These are phyloP conservation scores for Diplogasteroides magnus DNA, from an alignment of 1,140 invertebrate genomes.

Conservation along the genomic window DNA sequence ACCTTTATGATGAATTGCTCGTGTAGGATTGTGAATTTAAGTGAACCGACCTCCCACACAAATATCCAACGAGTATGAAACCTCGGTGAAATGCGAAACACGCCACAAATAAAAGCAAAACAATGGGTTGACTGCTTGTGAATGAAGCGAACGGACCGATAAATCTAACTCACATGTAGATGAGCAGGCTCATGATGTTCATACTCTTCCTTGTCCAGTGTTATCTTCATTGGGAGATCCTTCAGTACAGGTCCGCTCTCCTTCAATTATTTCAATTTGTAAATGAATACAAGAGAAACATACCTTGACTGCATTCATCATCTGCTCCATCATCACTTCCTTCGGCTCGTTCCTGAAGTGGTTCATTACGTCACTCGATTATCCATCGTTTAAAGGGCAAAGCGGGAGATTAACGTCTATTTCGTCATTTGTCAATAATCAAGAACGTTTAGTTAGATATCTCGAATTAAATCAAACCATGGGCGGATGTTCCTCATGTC, in stretches of 20 bases:
- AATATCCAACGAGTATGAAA: conserved; percentile 3
- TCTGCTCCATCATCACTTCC: not conserved
- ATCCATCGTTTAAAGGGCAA: not conserved
- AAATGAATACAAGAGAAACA: not conserved
- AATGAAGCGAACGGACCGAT: no score
- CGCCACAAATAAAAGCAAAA: not conserved
- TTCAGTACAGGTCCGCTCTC: not conserved
- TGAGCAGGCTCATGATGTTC: conserved; percentile 9
- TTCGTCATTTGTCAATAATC: conserved; percentile 2
- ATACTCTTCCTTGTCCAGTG: not conserved
- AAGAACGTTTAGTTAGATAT: conserved; percentile 9
- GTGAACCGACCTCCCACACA: not conserved
- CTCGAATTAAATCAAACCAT: conserved; percentile 7
- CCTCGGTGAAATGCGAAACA: conserved; percentile 1
- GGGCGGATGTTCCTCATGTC: conserved; percentile 15
- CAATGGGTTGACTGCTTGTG: no score
- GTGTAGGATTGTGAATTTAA: not conserved
- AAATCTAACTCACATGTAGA: no score
- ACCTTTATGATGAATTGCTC: no score
- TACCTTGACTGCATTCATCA: not conserved
- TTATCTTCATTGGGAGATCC: conserved; percentile 1
- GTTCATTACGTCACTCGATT: not conserved
- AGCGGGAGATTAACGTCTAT: conserved; percentile 4
- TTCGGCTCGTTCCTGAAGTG: not conserved
- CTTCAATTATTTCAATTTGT: not conserved